Conservation (phyloP, 2,888 invertebrate genomes). For the Cheilosia urbana region DNA sequence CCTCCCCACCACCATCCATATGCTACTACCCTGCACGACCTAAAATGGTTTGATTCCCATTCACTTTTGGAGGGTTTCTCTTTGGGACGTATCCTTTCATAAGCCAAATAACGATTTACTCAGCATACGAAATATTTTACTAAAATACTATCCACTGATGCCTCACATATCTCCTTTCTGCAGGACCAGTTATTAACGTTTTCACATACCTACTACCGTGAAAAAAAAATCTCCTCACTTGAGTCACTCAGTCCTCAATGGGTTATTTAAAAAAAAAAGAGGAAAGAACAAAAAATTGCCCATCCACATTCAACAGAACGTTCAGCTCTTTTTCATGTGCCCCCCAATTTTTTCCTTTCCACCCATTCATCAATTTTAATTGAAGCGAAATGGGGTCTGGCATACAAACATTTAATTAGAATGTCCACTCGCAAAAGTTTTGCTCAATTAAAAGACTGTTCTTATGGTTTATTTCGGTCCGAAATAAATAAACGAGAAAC, state of each 20-base stretch:
- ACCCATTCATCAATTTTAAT: constrained; percentile 72
- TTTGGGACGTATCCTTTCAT: constrained; percentile 4
- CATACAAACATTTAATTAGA: constrained; percentile 75
- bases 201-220: neutral
- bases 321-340: constrained; percentile 4
- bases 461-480: constrained; percentile 38
- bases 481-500: constrained; percentile 18
- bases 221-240: constrained; percentile 25
- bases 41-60: constrained; percentile 4
- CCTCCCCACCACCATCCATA: neutral
- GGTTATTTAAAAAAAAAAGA: constrained; percentile 46
- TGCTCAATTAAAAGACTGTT: constrained; percentile 60
- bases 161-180: too few species aligned
- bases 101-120: neutral
- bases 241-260: constrained; percentile 50
- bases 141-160: neutral
- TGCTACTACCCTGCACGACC: neutral
- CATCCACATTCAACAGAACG: constrained; percentile 26
- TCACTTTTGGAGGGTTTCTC: neutral
- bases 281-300: too few species aligned
- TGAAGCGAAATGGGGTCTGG: constrained; percentile 70
- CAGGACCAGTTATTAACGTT: too few species aligned
- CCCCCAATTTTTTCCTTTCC: constrained; percentile 38
- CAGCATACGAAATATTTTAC: constrained; percentile 21
- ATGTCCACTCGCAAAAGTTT: constrained; percentile 71